Conservation (phyloP, 2,797 vertebrate genomes). For the Falco naumanni region DNA sequence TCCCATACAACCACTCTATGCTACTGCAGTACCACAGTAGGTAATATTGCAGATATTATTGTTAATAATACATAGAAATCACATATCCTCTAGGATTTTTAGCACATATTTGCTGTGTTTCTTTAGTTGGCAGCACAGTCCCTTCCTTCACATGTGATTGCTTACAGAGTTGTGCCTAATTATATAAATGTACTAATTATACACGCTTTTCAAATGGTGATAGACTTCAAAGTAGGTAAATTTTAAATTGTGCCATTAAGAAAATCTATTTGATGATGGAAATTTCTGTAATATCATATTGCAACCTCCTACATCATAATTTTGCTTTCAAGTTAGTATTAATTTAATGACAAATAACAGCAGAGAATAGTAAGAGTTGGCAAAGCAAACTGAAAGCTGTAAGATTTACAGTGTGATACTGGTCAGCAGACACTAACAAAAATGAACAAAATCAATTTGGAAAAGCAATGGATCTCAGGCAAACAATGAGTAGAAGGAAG, state of each 20-base stretch:
- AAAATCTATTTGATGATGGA: constrained; percentile 41
- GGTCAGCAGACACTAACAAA: constrained; percentile 35
- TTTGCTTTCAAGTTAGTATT: constrained; percentile 47
- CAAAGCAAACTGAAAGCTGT: constrained; percentile 16
- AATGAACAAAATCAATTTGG: neutral
- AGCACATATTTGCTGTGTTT: neutral
- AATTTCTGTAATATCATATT: constrained; percentile 29
- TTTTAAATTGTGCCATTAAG: constrained; percentile 49
- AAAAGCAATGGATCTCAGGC: neutral
- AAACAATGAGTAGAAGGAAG: neutral
- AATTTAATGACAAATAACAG: constrained; percentile 50
- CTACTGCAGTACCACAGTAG: neutral
- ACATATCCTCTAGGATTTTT: constrained; percentile 18
- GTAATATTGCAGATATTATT: neutral
- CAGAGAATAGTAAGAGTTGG: neutral
- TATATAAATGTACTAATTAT: constrained; percentile 53
- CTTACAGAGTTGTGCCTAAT: constrained; percentile 43
- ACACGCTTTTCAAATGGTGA: constrained; percentile 33
- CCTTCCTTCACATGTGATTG: constrained; percentile 33
- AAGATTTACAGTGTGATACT: neutral
- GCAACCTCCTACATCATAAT: constrained; percentile 6
- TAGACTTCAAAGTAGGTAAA: constrained; percentile 59
- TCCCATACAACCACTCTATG: neutral
- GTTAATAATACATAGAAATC: neutral
- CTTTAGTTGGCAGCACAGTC: neutral